Evolutionary conservation across 2,113 vertebrate genomes (phyloP).

Genomic region (Gallinago undulata): DNA sequence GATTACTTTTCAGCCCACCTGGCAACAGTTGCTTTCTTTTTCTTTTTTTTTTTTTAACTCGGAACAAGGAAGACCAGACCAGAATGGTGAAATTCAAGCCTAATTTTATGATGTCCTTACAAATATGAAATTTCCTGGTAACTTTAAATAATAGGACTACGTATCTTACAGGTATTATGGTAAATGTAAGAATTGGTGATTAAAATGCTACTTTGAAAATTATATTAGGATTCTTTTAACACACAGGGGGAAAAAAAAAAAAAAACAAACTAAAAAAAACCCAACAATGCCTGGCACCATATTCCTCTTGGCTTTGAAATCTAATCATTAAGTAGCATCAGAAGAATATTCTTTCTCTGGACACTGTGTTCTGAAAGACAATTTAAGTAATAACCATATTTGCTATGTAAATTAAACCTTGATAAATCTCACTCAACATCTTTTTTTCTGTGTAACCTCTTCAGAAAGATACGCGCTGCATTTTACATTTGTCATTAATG

Average conservation of each 20-base stretch:
- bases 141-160: not conserved
- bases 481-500: constrained; percentile 54
- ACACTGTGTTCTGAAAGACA: not conserved
- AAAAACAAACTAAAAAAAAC: not conserved
- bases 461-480: not conserved
- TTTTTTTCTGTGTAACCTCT: not conserved
- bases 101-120: not conserved
- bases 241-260: not conserved
- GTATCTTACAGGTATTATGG: not conserved
- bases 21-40: not conserved
- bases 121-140: not conserved
- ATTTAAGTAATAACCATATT: not conserved
- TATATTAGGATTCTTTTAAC: not conserved
- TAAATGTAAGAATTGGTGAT: not conserved
- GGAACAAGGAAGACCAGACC: not conserved
- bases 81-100: not conserved
- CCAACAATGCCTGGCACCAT: not conserved
- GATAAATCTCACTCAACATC: not conserved
- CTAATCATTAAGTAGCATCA: not conserved
- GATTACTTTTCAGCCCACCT: constrained; percentile 8
- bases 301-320: not conserved
- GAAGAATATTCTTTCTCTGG: not conserved
- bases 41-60: not conserved
- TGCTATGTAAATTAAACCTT: constrained; percentile 19
- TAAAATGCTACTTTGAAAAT: not conserved